These are phyloP conservation scores for Heliopora coerulea DNA, from an alignment of 92 coral and sea anemone genomes.

Conservation along the genomic window DNA sequence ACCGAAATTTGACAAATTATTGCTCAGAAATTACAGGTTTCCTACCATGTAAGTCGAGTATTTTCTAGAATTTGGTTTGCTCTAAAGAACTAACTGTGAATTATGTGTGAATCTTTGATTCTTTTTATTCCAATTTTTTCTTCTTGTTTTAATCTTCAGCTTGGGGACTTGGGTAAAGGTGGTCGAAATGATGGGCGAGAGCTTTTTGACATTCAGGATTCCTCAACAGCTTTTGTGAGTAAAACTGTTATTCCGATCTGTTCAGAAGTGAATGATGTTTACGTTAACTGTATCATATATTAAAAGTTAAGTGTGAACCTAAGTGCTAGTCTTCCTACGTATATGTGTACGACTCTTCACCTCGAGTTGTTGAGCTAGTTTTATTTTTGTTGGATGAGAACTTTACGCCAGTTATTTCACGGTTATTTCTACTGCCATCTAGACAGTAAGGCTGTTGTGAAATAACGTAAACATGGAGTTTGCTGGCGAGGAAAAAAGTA, in stretches of 20 bases:
- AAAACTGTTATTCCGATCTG: neutral
- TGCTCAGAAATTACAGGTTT: conserved; percentile 84
- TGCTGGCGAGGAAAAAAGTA: no score
- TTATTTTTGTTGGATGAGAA: no score
- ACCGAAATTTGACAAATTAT: conserved; percentile 67
- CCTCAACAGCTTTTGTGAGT: conserved; percentile 95
- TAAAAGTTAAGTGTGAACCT: no score
- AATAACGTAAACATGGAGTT: no score
- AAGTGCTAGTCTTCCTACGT: no score
- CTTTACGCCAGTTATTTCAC: no score
- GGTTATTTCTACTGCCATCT: no score
- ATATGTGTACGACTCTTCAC: no score
- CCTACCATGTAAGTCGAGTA: conserved; percentile 76
- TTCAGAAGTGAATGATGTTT: no score
- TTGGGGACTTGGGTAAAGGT: conserved; percentile 64
- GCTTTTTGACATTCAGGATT: conserved; percentile 82
- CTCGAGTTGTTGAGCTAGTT: no score
- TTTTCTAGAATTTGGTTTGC: neutral
- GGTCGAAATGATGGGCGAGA: conserved; percentile 95
- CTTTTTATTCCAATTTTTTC: neutral
- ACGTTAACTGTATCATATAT: neutral
- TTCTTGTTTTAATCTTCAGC: conserved; percentile 37
- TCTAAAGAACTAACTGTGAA: neutral
- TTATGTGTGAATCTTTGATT: neutral
- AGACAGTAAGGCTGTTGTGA: no score